Percentiles rank a stretch among this genome's conserved stretches.
Conservation (phyloP, 2,888 invertebrate genomes). For the Tetanocera ferruginea region DNA sequence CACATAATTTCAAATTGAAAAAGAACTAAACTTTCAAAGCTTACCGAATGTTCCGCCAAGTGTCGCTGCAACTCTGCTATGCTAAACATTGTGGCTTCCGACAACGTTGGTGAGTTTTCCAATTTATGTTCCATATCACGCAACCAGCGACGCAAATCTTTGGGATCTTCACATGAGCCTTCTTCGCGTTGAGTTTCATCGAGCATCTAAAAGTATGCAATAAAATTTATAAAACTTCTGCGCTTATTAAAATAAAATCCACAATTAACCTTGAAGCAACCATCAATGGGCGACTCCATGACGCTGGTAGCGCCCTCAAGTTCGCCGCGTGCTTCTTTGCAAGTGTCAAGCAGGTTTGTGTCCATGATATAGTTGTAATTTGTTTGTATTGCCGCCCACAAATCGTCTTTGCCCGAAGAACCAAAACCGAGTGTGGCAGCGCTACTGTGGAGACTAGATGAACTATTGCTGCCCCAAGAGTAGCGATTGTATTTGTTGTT, state of each 20-base stretch:
- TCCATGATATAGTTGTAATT: constrained; percentile 97
- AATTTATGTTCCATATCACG: constrained; percentile 87
- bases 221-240: constrained; percentile 25
- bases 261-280: constrained; percentile 64
- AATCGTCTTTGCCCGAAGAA: constrained; percentile 80
- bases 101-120: constrained; percentile 78
- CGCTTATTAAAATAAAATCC: background rate
- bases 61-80: constrained; percentile 82
- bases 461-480: constrained; percentile 84
- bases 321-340: constrained; percentile 75
- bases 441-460: constrained; percentile 71
- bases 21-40: constrained; percentile 59
- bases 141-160: constrained; percentile 84
- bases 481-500: constrained; percentile 73
- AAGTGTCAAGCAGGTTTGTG: constrained; percentile 91
- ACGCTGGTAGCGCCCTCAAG: constrained; percentile 62
- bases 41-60: constrained; percentile 87
- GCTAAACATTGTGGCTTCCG: constrained; percentile 79
- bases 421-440: constrained; percentile 66
- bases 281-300: constrained; percentile 56
- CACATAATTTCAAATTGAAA: background rate
- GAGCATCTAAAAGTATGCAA: constrained; percentile 57
- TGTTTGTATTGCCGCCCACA: constrained; percentile 91
- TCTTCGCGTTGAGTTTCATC: constrained; percentile 63
- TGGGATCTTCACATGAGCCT: constrained; percentile 66